These are phyloP conservation scores for Euschistus heros DNA, from an alignment of 1,140 invertebrate genomes.

Conservation along the genomic window DNA sequence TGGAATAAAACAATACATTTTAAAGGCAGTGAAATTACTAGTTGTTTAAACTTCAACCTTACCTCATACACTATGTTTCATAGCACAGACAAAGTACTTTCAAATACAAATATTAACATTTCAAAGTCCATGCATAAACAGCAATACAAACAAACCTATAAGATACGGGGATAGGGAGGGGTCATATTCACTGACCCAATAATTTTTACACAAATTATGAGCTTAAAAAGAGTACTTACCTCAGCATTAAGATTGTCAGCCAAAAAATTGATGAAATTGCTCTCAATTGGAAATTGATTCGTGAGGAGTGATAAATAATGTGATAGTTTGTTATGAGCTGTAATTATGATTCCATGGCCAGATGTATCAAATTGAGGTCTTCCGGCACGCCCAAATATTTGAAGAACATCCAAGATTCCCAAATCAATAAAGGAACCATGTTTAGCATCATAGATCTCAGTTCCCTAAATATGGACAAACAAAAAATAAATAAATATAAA, in stretches of 20 bases:
- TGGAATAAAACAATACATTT: no score
- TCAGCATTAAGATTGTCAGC: conserved; percentile 98
- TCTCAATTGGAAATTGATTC: conserved; percentile 96
- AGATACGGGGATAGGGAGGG: no score
- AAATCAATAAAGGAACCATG: conserved; percentile 90
- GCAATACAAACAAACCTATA: no score
- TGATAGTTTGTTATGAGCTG: conserved; percentile 79
- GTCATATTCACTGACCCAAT: no score
- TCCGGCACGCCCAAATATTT: conserved; percentile 98
- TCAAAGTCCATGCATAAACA: no score
- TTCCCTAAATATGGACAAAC: conserved; percentile 55
- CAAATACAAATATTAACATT: no score
- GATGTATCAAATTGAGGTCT: conserved; percentile 85
- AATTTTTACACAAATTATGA: neutral
- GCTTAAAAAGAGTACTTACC: conserved; percentile 40
- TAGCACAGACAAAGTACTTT: no score
- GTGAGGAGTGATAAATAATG: conserved; percentile 92
- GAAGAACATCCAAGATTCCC: conserved; percentile 93
- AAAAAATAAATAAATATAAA: neutral
- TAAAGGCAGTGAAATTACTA: no score
- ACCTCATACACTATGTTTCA: no score
- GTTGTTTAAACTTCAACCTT: no score
- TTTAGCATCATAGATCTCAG: conserved; percentile 94
- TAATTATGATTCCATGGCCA: conserved; percentile 91
- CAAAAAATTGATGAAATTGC: conserved; percentile 84